Base-by-base conservation (phyloP, 2,113 vertebrate genomes). In the Shinisaurus crocodilurus region DNA sequence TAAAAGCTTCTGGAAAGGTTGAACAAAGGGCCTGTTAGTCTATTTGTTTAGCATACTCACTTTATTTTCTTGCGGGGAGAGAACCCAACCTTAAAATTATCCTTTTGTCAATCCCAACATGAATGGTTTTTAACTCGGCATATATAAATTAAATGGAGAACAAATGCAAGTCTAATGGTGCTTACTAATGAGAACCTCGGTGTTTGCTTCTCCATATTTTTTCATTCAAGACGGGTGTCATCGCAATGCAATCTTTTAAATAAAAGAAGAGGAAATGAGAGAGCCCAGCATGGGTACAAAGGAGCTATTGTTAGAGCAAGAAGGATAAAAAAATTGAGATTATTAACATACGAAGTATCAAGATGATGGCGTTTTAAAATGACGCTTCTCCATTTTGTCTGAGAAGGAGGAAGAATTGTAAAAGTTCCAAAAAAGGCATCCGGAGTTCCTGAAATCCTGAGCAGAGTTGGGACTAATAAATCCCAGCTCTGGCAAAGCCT, bases 251-350 rank as follows among this genome's bases (percentile, higher is more conserved):
- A 82, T 32, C 48, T 79, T 79, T 80, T 79, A 85, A 70, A 50
- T 48, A 20, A 70, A 79, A 74, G 23, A 45, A 37, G 34, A 37
- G 84, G 82, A 43, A 15, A 57, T 0, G 60, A 79, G 48, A 6
- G 85, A 76, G 63, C 74, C 63, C 0, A 0, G 20, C 0, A 0
- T 16, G 89, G 86, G 29, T 90, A 77, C 0, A 0, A 69, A 3
- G 25, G 86, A 0, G 2, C 3, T 90, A 85, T 50, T 91, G 37
- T 91, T 1, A 23, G 20, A 67, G 37, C 8, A 86, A 57, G 75
- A 48, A 57, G 74, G 45, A 90, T 70, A n/a, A 80, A 29, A 20
- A 82, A 32, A 0, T 0, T 6, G 8, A 0, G 81, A 72, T 82
- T n/a, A 60, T 87, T n/a, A 8, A 32, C 7, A 0, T 69, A 84